These are phyloP conservation scores for Lottia gigantea DNA, from an alignment of 2,888 invertebrate species.

Conservation along the genomic window DNA sequence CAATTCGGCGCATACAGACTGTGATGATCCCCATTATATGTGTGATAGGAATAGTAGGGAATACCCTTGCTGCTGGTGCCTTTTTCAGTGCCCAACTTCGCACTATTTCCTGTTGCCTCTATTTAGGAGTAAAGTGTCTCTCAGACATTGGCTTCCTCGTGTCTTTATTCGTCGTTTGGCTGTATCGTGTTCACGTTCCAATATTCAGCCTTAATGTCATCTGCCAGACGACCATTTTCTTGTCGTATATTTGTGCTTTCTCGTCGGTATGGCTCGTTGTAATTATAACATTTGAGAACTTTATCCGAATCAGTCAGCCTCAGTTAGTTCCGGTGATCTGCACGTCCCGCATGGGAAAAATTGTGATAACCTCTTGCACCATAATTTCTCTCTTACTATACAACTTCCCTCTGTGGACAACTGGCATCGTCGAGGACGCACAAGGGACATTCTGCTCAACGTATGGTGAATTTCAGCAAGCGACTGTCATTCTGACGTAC, in stretches of 20 bases:
- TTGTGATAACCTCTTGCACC: conserved; percentile 11
- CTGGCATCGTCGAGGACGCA: conserved; percentile 8
- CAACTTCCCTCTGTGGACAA: conserved; percentile 25
- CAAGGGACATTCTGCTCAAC: conserved; percentile 12
- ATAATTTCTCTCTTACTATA: conserved; percentile 21
- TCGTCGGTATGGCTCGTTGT: conserved; percentile 32
- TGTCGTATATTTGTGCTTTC: conserved; percentile 30
- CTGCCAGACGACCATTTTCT: conserved; percentile 25
- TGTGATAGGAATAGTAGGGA: conserved; percentile 24
- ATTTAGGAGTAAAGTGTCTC: conserved; percentile 24
- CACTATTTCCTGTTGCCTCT: conserved; percentile 26
- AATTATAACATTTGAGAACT: conserved; percentile 31
- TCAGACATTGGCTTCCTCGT: conserved; percentile 27
- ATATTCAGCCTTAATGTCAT: conserved; percentile 20
- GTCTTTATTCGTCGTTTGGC: conserved; percentile 26
- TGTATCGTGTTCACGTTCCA: conserved; percentile 20
- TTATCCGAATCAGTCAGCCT: conserved; percentile 28
- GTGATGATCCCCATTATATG: conserved; percentile 24
- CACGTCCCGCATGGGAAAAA: conserved; percentile 18
- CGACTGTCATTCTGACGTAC: conserved; percentile 22
- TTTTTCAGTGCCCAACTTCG: conserved; percentile 22
- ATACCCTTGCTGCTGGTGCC: conserved; percentile 22
- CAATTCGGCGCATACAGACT: conserved; percentile 18
- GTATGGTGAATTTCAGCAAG: conserved; percentile 7
- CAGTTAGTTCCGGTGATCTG: conserved; percentile 19